These are phyloP conservation scores for Silvanus unidentatus DNA, from an alignment of 2,888 invertebrate species.

Conservation along the genomic window DNA sequence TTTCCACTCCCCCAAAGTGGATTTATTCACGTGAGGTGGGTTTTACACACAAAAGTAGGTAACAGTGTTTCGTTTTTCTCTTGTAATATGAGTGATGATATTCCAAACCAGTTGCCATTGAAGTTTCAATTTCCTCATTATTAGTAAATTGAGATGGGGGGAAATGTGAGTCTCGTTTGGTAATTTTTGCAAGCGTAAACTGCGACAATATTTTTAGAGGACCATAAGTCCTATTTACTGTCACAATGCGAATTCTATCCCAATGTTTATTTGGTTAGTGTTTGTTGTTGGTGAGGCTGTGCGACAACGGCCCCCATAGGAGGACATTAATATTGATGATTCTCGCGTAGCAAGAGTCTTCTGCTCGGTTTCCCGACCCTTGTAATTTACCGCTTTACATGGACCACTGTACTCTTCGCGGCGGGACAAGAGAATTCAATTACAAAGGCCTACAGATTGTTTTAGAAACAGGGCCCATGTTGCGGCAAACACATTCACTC, in stretches of 20 bases:
- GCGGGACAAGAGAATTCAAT: conserved; percentile 30
- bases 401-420: conserved; percentile 21
- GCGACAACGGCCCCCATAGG: conserved; percentile 14
- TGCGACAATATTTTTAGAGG: too few relatives aligned
- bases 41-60: too few relatives aligned
- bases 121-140: too few relatives aligned
- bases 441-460: conserved; percentile 22
- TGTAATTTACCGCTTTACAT: conserved; percentile 29
- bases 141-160: too few relatives aligned
- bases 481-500: conserved; percentile 2
- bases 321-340: conserved; percentile 28
- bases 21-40: too few relatives aligned
- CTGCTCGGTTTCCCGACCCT: conserved; percentile 21
- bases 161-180: too few relatives aligned
- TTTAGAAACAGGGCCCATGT: conserved; percentile 11
- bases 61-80: too few relatives aligned
- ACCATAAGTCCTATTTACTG: conserved; percentile 16
- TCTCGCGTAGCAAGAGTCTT: conserved; percentile 9
- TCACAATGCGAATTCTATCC: conserved; percentile 18
- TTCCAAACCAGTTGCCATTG: too few relatives aligned
- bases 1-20: too few relatives aligned
- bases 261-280: conserved; percentile 21
- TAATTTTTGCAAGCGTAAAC: too few relatives aligned
- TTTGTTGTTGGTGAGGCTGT: conserved; percentile 3
- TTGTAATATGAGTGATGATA: too few relatives aligned